Conservation (phyloP, 2,797 vertebrate species). For the Falco concolor region DNA sequence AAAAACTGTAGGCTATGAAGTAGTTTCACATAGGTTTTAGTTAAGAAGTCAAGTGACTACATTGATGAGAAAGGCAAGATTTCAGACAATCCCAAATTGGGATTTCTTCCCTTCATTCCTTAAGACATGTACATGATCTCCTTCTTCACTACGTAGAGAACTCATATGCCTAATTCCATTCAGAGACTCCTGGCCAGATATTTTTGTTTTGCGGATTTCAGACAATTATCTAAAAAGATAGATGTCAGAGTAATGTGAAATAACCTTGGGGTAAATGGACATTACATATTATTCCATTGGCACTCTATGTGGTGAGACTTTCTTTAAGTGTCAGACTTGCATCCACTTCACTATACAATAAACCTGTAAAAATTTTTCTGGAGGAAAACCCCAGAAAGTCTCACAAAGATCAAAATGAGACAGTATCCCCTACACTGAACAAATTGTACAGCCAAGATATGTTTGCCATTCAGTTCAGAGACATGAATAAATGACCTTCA, state of each 20-base stretch:
- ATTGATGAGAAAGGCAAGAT: neutral
- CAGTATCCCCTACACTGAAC: neutral
- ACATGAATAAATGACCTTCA: neutral
- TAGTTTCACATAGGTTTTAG: neutral
- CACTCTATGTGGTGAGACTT: neutral
- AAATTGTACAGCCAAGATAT: neutral
- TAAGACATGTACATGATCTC: neutral
- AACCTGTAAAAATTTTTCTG: neutral
- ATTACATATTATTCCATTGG: neutral
- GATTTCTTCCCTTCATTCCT: neutral
- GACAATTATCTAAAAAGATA: neutral
- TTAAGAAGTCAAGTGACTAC: neutral
- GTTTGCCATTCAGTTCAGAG: neutral
- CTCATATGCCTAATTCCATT: fast-evolving
- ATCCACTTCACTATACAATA: neutral
- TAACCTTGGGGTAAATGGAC: neutral
- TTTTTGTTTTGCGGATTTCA: neutral
- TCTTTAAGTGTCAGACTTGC: neutral
- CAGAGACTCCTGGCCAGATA: neutral
- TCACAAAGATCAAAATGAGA: neutral
- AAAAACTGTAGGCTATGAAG: neutral
- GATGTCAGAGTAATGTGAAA: neutral
- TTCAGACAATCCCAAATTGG: neutral
- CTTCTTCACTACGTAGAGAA: neutral
- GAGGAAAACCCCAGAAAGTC: neutral